Conservation (phyloP, 2,888 invertebrate genomes). For the Gymnocheta viridis region DNA sequence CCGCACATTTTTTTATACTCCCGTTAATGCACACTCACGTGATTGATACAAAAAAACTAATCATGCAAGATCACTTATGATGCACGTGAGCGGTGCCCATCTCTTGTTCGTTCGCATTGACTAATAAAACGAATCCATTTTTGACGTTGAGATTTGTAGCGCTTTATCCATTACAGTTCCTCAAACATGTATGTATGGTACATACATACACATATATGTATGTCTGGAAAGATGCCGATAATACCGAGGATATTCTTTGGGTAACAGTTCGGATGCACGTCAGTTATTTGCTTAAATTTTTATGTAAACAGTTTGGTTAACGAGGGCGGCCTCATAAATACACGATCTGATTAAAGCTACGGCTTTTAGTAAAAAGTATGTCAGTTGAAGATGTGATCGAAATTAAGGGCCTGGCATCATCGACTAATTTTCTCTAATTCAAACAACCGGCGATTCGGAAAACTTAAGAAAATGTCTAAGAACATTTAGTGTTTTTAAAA, state of each 20-base stretch:
- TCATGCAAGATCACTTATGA: no score
- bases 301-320: neutral
- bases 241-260: conserved; percentile 18
- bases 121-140: neutral
- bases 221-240: conserved; percentile 17
- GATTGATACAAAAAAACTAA: no score
- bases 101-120: conserved; percentile 23
- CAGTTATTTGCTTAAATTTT: neutral
- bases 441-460: no score
- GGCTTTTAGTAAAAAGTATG: no score
- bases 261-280: neutral
- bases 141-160: conserved; percentile 32
- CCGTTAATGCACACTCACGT: no score
- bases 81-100: no score
- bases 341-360: neutral
- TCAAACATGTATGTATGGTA: neutral
- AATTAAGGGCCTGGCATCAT: no score
- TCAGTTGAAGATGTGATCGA: no score
- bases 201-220: neutral
- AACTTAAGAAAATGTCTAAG: no score
- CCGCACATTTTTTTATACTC: no score
- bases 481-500: no score
- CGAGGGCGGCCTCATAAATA: neutral
- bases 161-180: neutral
- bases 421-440: no score